Evolutionary conservation across 2,113 vertebrate species (phyloP).

Genomic region (Pollimyrus isidori): DNA sequence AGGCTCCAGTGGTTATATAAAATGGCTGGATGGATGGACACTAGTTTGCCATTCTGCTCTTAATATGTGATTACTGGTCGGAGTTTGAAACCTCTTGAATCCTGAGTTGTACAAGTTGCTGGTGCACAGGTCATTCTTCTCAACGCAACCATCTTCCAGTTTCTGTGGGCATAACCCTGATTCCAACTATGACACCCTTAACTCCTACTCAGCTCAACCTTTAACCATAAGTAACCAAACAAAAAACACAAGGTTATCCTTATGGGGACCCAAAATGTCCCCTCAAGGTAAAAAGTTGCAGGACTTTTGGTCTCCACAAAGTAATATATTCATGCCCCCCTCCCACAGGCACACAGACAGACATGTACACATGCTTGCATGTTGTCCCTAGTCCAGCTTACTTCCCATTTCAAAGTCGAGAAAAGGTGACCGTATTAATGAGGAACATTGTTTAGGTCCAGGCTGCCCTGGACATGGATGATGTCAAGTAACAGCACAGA

Average conservation of each 20-base stretch:
- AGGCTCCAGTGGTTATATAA: too few species aligned
- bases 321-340: not conserved
- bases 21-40: too few species aligned
- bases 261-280: not conserved
- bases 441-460: not conserved
- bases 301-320: not conserved
- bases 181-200: not conserved
- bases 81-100: too few species aligned
- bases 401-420: not conserved
- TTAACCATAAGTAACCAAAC: not conserved
- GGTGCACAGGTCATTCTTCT: not conserved
- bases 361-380: not conserved
- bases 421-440: conserved; percentile 18
- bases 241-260: not conserved
- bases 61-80: too few species aligned
- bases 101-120: not conserved
- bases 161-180: not conserved
- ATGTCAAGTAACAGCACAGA: not conserved
- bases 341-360: not conserved
- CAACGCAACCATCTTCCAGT: not conserved
- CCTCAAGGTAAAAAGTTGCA: not conserved
- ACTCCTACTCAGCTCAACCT: too few species aligned
- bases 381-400: not conserved
- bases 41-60: too few species aligned
- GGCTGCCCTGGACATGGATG: not conserved